Evolutionary conservation across 2,797 vertebrate genomes (phyloP).

Genomic region (Rhadinocentrus ornatus): DNA sequence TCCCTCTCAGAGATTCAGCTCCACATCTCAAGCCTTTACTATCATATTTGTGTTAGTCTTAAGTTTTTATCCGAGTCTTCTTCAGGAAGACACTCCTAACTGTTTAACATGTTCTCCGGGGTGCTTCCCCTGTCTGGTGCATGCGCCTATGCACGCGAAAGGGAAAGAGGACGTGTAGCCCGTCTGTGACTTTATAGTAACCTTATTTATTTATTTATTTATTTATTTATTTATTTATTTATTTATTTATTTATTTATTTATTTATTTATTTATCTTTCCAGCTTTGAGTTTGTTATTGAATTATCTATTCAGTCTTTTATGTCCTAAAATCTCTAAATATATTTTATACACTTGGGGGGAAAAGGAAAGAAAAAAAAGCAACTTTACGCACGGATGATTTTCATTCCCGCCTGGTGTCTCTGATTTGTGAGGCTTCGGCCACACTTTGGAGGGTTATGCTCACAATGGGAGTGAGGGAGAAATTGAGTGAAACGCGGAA

Average conservation of each 20-base stretch:
- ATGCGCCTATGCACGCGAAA: not conserved
- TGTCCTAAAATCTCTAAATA: not conserved
- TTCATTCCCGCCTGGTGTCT: not conserved
- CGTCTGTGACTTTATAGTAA: slow-evolving; percentile 21
- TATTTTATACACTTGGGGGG: too few species aligned
- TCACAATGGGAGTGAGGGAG: slow-evolving; percentile 13
- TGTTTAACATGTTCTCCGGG: not conserved
- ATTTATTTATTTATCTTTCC: not conserved
- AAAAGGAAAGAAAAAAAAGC: too few species aligned
- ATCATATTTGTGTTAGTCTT: not conserved
- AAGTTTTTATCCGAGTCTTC: slow-evolving; percentile 3
- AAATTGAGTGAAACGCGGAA: slow-evolving; percentile 41
- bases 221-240: too few species aligned
- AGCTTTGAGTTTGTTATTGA: not conserved
- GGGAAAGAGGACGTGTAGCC: not conserved
- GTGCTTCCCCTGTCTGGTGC: not conserved
- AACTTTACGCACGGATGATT: not conserved
- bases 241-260: too few species aligned
- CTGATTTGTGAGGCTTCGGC: slow-evolving; percentile 10
- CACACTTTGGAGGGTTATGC: slow-evolving; percentile 9
- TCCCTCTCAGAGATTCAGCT: not conserved
- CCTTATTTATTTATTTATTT: too few species aligned
- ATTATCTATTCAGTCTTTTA: not conserved
- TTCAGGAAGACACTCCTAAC: not conserved
- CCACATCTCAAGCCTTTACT: not conserved